Percentiles rank a stretch among this genome's conserved stretches.
These are phyloP conservation scores for Conchocele bisecta DNA, from an alignment of 2,888 invertebrate species.

Conservation along the genomic window DNA sequence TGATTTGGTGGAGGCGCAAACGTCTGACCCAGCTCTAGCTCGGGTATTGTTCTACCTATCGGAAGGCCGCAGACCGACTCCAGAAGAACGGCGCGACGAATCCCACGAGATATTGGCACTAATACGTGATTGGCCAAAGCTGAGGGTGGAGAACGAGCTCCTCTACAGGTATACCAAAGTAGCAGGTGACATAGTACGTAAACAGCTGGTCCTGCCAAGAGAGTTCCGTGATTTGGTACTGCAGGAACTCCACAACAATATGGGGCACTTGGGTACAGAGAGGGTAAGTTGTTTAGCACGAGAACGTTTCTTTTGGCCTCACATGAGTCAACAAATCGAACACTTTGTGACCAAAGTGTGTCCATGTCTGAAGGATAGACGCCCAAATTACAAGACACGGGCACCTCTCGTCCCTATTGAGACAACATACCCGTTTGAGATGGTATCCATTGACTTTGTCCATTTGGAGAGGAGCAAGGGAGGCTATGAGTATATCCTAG, in stretches of 20 bases:
- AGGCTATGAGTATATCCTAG: conserved; percentile 23
- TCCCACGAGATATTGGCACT: not conserved
- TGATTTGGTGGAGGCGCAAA: not conserved
- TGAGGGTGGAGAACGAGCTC: not conserved
- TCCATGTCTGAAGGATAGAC: conserved; percentile 25
- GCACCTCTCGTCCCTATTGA: conserved; percentile 16
- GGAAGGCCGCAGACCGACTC: not conserved
- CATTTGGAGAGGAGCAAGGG: conserved; percentile 21
- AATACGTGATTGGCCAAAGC: conserved; percentile 11
- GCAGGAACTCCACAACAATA: conserved; percentile 22
- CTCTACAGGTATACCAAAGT: not conserved
- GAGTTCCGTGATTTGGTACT: conserved; percentile 10
- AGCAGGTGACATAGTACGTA: not conserved
- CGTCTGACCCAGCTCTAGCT: not conserved
- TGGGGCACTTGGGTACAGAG: conserved; percentile 30
- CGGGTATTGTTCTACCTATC: not conserved
- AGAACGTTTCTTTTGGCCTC: conserved; percentile 39
- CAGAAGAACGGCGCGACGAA: not conserved
- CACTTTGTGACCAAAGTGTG: conserved; percentile 9
- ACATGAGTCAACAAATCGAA: conserved; percentile 33
- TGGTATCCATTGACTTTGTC: conserved; percentile 31
- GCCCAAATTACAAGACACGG: not conserved
- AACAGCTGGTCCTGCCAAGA: conserved; percentile 30
- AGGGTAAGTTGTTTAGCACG: conserved; percentile 12
- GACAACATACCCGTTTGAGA: conserved; percentile 31